Percentiles rank a stretch among this genome's conserved stretches.
Evolutionary conservation across 1,140 invertebrate genomes (phyloP).

Genomic region (Epicauta chinensis): DNA sequence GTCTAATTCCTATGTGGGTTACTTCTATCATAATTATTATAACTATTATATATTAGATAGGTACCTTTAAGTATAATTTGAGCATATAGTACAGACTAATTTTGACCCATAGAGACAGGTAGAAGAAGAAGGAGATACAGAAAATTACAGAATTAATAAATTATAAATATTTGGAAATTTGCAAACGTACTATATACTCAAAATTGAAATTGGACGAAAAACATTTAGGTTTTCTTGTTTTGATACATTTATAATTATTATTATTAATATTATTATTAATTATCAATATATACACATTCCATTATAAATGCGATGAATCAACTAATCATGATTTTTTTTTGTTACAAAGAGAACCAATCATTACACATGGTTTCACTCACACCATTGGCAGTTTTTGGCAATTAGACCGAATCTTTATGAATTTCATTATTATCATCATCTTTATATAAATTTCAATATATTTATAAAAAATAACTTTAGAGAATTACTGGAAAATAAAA

Average conservation of each 20-base stretch:
- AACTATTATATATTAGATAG: constrained; percentile 34
- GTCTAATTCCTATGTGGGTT: constrained; percentile 17
- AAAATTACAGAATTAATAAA: constrained; percentile 13
- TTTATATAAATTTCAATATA: constrained; percentile 17
- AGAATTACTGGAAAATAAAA: constrained; percentile 16
- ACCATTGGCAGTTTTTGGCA: constrained; percentile 40
- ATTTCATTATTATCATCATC: no score
- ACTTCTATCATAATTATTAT: constrained; percentile 17
- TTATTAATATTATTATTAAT: no score
- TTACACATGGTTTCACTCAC: constrained; percentile 26
- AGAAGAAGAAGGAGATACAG: not conserved
- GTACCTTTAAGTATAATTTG: constrained; percentile 37
- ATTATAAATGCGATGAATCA: constrained; percentile 20
- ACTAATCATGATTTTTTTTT: constrained; percentile 11
- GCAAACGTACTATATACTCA: constrained; percentile 30
- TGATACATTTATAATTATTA: constrained; percentile 26
- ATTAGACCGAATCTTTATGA: constrained; percentile 33
- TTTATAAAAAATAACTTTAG: constrained; percentile 13
- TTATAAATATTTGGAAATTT: constrained; percentile 6
- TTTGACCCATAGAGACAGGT: no score
- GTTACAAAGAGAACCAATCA: constrained; percentile 15
- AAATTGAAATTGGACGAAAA: constrained; percentile 34
- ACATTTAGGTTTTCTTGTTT: constrained; percentile 29
- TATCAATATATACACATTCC: constrained; percentile 30
- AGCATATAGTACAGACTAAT: constrained; percentile 32